Conservation (phyloP, 2,888 invertebrate genomes). For the Mayetiola destructor region DNA sequence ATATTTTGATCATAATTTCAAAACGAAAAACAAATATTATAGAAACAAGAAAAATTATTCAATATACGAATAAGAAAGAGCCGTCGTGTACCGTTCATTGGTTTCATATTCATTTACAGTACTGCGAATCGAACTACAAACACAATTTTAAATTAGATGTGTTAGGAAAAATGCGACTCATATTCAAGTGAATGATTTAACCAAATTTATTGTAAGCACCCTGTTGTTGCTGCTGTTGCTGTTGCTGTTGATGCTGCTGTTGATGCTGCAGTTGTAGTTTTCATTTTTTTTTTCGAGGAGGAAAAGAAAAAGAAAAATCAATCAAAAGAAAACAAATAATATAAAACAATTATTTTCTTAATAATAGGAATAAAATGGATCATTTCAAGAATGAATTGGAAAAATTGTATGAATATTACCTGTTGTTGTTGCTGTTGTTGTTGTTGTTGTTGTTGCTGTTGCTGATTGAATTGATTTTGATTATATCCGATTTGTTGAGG, state of each 20-base stretch:
- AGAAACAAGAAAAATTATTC: background rate
- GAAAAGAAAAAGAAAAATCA: no score
- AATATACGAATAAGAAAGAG: background rate
- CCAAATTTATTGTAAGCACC: constrained; percentile 15
- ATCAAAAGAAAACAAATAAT: no score
- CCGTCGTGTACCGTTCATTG: background rate
- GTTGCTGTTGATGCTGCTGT: constrained; percentile 11
- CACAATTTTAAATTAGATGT: no score
- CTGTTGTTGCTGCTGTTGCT: constrained; percentile 4
- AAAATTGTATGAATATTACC: background rate
- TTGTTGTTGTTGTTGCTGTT: constrained; percentile 13
- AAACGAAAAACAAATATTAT: no score
- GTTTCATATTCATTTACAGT: background rate
- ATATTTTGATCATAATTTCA: background rate
- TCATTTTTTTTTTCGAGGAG: no score
- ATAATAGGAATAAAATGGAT: no score
- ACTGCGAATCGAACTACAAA: no score
- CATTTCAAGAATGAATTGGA: no score
- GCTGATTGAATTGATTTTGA: constrained; percentile 16
- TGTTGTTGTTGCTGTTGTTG: background rate
- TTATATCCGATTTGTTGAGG: constrained; percentile 22
- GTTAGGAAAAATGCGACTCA: no score
- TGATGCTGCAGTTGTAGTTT: constrained; percentile 17
- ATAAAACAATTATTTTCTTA: no score
- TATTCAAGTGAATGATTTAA: no score